These are phyloP conservation scores for Aphyosemion australe DNA, from an alignment of 2,113 vertebrate genomes.

Conservation along the genomic window DNA sequence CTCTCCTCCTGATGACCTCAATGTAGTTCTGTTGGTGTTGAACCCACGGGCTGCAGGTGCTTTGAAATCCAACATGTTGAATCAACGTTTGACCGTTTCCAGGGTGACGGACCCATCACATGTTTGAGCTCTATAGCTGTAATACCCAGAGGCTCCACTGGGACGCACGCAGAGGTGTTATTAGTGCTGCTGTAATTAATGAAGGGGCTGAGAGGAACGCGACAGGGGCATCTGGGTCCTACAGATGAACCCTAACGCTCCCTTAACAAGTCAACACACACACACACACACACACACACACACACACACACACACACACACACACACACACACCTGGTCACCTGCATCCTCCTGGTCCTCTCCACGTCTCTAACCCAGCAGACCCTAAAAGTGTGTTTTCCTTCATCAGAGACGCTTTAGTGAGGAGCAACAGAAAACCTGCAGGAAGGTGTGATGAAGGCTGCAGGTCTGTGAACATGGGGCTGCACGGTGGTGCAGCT, in stretches of 20 bases:
- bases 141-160: slow-evolving; percentile 41
- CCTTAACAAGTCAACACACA: slow-evolving; percentile 51
- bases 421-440: neutral
- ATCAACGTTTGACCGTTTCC: neutral
- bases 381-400: too few relatives aligned
- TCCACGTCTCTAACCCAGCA: too few relatives aligned
- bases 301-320: too few relatives aligned
- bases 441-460: neutral
- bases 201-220: slow-evolving; percentile 67
- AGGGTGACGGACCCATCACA: slow-evolving; percentile 1
- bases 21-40: neutral
- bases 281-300: too few relatives aligned
- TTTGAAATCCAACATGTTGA: slow-evolving; percentile 2
- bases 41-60: neutral
- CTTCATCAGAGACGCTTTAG: neutral
- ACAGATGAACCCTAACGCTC: slow-evolving; percentile 71
- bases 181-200: slow-evolving; percentile 81
- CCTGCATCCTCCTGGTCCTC: too few relatives aligned
- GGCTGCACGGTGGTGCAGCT: too few relatives aligned
- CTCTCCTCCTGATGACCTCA: neutral
- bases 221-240: slow-evolving; percentile 69
- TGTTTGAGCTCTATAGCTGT: slow-evolving; percentile 51
- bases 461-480: neutral
- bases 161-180: slow-evolving; percentile 68
- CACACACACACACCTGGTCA: slow-evolving; percentile 10